Percentiles rank a stretch among this genome's conserved stretches.
Conservation (phyloP, 2,797 vertebrate species). For the Gadopsis marmoratus region DNA sequence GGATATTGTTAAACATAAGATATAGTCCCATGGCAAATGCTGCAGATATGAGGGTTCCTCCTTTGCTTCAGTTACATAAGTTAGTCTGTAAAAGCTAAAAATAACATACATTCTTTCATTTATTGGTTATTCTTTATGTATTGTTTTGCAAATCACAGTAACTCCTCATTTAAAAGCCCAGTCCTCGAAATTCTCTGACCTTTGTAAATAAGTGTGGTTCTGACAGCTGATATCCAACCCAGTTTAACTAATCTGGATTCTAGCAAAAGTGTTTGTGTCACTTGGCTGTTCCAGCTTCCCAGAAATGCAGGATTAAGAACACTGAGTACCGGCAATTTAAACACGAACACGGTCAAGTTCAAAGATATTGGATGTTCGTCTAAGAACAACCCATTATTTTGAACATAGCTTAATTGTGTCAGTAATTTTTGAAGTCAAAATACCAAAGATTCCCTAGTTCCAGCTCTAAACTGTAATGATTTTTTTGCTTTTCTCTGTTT, state of each 20-base stretch:
- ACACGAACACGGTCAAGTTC: neutral
- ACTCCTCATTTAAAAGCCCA: neutral
- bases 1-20: neutral
- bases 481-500: slow-evolving; percentile 15
- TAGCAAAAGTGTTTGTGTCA: neutral
- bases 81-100: neutral
- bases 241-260: neutral
- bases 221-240: neutral
- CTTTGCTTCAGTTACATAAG: neutral
- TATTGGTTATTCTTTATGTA: neutral
- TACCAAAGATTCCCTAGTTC: neutral
- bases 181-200: neutral
- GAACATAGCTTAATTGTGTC: neutral
- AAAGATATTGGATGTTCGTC: neutral
- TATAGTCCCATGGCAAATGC: neutral
- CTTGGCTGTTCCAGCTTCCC: neutral
- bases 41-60: neutral
- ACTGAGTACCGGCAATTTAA: neutral
- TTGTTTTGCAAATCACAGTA: neutral
- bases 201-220: neutral
- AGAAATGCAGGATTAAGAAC: neutral
- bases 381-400: neutral
- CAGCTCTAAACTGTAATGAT: neutral
- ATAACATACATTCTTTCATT: neutral
- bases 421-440: neutral